Conservation (phyloP, 2,888 invertebrate species). For the Panzeria rudis region DNA sequence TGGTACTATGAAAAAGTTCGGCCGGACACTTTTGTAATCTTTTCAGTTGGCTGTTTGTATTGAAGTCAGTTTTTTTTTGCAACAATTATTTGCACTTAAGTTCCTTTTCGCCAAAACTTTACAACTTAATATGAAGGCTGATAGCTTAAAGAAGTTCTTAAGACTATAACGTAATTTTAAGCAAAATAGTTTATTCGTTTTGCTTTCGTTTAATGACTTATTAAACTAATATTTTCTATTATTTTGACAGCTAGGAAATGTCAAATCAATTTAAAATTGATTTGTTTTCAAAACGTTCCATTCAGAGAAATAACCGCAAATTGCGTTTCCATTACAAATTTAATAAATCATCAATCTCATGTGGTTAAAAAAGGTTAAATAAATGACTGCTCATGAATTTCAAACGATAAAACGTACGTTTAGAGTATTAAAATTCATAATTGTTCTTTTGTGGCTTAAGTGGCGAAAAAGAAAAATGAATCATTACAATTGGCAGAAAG, state of each 20-base stretch:
- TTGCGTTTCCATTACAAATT: background rate
- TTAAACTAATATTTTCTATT: background rate
- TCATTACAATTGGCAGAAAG: background rate
- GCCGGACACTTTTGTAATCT: no score
- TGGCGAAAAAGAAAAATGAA: background rate
- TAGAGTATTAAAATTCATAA: slow-evolving; percentile 10
- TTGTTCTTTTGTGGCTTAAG: slow-evolving; percentile 21
- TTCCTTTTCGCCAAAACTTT: no score
- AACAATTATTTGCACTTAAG: no score
- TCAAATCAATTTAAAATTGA: slow-evolving; percentile 6
- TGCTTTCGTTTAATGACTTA: background rate
- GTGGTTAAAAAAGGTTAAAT: slow-evolving; percentile 29
- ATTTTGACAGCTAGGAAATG: background rate
- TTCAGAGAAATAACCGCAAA: background rate
- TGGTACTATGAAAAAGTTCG: no score
- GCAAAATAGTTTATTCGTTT: background rate
- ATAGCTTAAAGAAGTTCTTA: no score
- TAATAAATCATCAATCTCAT: slow-evolving; percentile 27
- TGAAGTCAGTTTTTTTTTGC: no score
- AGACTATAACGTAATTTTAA: no score
- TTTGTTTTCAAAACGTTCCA: background rate
- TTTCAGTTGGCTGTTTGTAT: no score
- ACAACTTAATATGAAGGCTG: no score
- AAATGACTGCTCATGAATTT: slow-evolving; percentile 7
- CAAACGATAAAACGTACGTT: slow-evolving; percentile 8